phyloP scores from a whole-genome alignment of 2,888 invertebrate genomes.

The Eurois occulta region DNA sequence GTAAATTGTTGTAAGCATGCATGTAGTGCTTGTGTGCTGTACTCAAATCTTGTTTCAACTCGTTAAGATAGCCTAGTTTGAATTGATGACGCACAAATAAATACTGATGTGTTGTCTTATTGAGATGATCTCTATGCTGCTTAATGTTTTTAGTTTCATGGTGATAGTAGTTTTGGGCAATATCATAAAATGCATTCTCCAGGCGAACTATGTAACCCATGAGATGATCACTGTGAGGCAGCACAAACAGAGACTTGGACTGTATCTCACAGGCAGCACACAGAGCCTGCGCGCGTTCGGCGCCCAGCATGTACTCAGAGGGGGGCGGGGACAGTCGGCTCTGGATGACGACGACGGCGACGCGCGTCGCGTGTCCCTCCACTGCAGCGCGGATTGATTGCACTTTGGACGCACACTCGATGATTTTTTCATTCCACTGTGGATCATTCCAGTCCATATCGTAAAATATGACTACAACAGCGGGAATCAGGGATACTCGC shows the following conservation, averaged over 20 bases:
- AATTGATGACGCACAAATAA: constrained; percentile 98
- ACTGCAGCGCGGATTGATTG: constrained; percentile 94
- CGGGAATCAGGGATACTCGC: constrained; percentile 96
- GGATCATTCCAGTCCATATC: constrained; percentile 99
- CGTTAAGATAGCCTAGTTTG: constrained; percentile 98
- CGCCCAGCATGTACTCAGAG: constrained; percentile 95
- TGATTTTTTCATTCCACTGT: constrained; percentile 98
- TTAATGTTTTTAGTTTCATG: constrained; percentile 96
- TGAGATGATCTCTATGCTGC: constrained; percentile 96
- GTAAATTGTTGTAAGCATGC: constrained; percentile 97
- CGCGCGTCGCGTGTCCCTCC: constrained; percentile 93
- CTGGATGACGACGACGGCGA: constrained; percentile 97
- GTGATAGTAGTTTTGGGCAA: constrained; percentile 98
- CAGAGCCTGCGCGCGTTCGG: constrained; percentile 97
- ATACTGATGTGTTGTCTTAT: constrained; percentile 97
- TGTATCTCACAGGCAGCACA: constrained; percentile 98
- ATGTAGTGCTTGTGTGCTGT: constrained; percentile 96
- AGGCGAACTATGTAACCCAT: constrained; percentile 94
- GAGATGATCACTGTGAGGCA: constrained; percentile 97
- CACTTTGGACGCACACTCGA: constrained; percentile 97
- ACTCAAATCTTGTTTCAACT: constrained; percentile 96
- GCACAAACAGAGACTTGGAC: constrained; percentile 97
- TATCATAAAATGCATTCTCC: constrained; percentile 98
- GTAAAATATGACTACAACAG: constrained; percentile 98
- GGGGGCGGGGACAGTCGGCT: constrained; percentile 94